Conservation (phyloP, 2,113 vertebrate species). For the Eonycteris spelaea region DNA sequence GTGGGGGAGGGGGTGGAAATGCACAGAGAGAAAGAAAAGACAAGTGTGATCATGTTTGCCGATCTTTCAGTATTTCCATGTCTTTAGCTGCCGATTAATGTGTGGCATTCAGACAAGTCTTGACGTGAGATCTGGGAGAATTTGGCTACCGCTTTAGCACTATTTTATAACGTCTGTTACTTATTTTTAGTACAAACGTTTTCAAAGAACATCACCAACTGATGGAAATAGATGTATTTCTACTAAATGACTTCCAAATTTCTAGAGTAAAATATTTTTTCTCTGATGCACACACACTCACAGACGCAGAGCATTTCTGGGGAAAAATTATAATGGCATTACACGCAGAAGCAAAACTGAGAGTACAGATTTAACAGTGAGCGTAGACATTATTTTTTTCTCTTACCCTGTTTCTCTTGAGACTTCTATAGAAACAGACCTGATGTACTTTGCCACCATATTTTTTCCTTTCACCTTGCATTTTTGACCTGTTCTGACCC, state of each 20-base stretch:
- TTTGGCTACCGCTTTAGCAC: not conserved
- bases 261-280: not conserved
- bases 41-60: not conserved
- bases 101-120: not conserved
- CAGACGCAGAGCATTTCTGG: not conserved
- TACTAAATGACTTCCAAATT: not conserved
- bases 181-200: not conserved
- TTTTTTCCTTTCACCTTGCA: not conserved
- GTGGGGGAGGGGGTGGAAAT: not conserved
- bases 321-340: not conserved
- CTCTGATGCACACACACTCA: not conserved
- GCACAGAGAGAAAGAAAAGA: not conserved
- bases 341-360: not conserved
- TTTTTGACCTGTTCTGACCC: not conserved
- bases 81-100: not conserved
- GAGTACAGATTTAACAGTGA: not conserved
- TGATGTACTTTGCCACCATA: not conserved
- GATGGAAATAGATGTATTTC: not conserved
- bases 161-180: not conserved
- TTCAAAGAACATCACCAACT: not conserved
- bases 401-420: not conserved
- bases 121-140: not conserved
- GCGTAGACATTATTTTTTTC: not conserved
- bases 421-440: not conserved
- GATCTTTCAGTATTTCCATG: not conserved